A percentile compares a stretch with the other conserved stretches of the same genome.
phyloP scores from a whole-genome alignment of 2,888 invertebrate species.

The Tanypteryx hageni region DNA sequence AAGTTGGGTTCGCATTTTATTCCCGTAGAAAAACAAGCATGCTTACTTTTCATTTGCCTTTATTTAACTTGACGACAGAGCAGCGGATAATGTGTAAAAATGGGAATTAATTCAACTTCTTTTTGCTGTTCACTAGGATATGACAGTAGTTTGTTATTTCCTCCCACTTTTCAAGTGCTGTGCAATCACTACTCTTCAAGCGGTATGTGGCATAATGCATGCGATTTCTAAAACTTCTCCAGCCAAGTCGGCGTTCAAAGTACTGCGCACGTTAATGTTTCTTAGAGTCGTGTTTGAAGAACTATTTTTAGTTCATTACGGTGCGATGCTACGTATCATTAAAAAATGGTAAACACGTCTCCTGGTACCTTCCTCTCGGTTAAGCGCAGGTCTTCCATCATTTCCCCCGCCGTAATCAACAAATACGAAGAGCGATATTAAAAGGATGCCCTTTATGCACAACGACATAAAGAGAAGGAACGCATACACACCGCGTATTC shows the following conservation, averaged over 20 bases:
- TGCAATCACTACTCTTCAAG: no score
- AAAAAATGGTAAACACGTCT: not conserved
- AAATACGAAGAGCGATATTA: conserved; percentile 38
- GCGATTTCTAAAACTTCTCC: no score
- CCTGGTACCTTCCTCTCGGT: not conserved
- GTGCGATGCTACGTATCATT: not conserved
- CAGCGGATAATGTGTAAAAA: no score
- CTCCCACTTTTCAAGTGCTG: no score
- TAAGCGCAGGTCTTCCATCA: not conserved
- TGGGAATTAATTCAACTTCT: no score
- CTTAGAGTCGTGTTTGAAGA: not conserved
- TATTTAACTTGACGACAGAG: no score
- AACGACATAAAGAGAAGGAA: not conserved
- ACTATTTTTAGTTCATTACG: not conserved
- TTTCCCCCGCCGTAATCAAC: not conserved
- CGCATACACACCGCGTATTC: not conserved
- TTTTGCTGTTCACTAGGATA: no score
- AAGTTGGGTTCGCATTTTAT: no score
- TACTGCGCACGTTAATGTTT: not conserved
- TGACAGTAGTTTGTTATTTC: no score
- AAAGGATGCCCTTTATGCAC: conserved; percentile 31
- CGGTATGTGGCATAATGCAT: no score
- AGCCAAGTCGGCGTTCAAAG: not conserved
- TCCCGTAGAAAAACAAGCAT: no score
- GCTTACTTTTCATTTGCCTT: no score